Evolutionary conservation across 2,113 vertebrate species (phyloP).

Genomic region (Cairina moschata): DNA sequence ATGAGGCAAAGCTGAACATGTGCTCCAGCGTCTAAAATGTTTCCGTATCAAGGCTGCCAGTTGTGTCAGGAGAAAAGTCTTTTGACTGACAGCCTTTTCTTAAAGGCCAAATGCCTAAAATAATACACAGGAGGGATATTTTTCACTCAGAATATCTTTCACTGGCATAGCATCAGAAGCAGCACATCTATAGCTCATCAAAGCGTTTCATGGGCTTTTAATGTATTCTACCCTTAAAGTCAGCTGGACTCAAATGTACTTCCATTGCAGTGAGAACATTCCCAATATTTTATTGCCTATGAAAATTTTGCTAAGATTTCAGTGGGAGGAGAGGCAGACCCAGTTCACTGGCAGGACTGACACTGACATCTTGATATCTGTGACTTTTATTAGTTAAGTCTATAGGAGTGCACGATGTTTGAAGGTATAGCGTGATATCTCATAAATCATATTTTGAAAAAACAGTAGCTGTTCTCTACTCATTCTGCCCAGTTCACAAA

Average conservation of each 20-base stretch:
- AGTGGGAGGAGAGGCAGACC: neutral
- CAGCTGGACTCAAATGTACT: neutral
- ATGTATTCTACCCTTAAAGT: neutral
- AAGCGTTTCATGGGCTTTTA: neutral
- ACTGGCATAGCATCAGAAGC: neutral
- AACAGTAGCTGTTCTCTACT: neutral
- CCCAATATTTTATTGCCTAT: neutral
- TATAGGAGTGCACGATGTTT: neutral
- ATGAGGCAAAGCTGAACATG: neutral
- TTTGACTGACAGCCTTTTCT: neutral
- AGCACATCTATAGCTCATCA: neutral
- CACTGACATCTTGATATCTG: neutral
- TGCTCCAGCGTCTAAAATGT: neutral
- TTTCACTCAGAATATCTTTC: neutral
- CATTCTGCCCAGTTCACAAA: neutral
- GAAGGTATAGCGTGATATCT: neutral
- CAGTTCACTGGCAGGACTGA: accelerated
- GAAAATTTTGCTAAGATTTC: neutral
- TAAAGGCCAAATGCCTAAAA: neutral
- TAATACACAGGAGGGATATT: neutral
- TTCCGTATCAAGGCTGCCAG: neutral
- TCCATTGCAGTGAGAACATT: neutral
- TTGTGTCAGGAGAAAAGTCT: neutral
- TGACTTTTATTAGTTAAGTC: neutral
- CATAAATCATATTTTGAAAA: neutral